phyloP scores from a whole-genome alignment of 2,113 vertebrate species.

The Centrocercus urophasianus region DNA sequence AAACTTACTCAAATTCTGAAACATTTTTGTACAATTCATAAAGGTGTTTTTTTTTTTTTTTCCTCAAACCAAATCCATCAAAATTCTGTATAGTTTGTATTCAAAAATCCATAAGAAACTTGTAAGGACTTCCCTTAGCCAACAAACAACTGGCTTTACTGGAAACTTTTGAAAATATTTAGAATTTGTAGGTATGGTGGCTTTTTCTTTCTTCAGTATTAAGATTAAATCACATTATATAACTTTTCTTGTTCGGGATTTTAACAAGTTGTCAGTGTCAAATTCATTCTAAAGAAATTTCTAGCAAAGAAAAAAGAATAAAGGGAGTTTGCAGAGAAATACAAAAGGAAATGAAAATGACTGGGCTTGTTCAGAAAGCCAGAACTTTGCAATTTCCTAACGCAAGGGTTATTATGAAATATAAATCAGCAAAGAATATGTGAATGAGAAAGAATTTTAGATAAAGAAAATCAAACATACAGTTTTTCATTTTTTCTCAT shows the following conservation, averaged over 20 bases:
- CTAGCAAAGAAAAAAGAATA: not conserved
- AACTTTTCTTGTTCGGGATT: not conserved
- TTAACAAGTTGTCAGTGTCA: not conserved
- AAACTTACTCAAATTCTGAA: conserved; percentile 28
- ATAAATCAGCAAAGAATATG: not conserved
- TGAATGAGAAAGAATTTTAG: not conserved
- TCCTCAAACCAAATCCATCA: not conserved
- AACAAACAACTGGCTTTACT: not conserved
- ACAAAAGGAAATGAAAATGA: not conserved
- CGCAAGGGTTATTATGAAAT: not conserved
- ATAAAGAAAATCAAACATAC: not conserved
- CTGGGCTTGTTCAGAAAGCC: not conserved
- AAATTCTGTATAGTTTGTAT: not conserved
- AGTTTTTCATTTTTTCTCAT: not conserved
- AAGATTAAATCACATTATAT: not conserved
- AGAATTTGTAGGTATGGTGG: not conserved
- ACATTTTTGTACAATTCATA: conserved; percentile 19
- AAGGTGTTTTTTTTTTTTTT: conserved; percentile 5
- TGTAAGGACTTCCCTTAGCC: not conserved
- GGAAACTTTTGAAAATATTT: not conserved
- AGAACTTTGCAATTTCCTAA: not conserved
- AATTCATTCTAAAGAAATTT: not conserved
- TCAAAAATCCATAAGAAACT: not conserved
- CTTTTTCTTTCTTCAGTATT: not conserved
- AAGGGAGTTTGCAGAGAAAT: not conserved